Conservation (phyloP, 2,113 vertebrate genomes). For the Syrmaticus mikado region DNA sequence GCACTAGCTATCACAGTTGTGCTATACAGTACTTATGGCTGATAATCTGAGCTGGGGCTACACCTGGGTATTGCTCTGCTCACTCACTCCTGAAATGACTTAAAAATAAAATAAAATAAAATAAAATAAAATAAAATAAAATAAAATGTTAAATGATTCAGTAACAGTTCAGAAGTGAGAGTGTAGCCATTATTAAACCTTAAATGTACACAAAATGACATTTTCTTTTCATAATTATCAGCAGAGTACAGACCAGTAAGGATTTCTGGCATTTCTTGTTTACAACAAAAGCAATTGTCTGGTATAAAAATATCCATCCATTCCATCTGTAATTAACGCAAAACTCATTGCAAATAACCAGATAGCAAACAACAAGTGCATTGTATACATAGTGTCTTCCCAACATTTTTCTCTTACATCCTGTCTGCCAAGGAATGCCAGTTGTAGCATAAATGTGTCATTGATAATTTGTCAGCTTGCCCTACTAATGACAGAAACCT, state of each 20-base stretch:
- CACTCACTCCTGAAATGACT: neutral
- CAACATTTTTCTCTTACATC: constrained; percentile 44
- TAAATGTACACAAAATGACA: neutral
- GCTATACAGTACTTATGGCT: fast-evolving
- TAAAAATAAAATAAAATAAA: neutral
- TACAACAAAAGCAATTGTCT: constrained; percentile 16
- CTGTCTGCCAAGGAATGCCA: constrained; percentile 45
- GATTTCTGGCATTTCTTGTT: neutral
- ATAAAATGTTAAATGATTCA: neutral
- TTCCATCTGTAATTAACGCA: neutral
- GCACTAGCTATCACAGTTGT: neutral
- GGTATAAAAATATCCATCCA: neutral
- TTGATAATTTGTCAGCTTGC: constrained; percentile 77
- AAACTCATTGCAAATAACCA: constrained; percentile 38
- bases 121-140: too few species aligned
- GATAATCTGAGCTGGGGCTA: neutral
- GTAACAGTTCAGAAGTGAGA: neutral
- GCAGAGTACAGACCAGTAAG: neutral
- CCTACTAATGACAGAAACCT: constrained; percentile 77
- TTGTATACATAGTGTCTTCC: constrained; percentile 18
- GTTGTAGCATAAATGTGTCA: constrained; percentile 70
- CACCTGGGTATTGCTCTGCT: neutral
- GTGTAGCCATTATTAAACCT: neutral
- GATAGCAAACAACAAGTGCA: constrained; percentile 41
- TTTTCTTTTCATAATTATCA: neutral